Evolutionary conservation across 1,140 invertebrate genomes (phyloP), one percentile per base, ranked within the genome.

Genomic region (Drosophila subobscura): DNA sequence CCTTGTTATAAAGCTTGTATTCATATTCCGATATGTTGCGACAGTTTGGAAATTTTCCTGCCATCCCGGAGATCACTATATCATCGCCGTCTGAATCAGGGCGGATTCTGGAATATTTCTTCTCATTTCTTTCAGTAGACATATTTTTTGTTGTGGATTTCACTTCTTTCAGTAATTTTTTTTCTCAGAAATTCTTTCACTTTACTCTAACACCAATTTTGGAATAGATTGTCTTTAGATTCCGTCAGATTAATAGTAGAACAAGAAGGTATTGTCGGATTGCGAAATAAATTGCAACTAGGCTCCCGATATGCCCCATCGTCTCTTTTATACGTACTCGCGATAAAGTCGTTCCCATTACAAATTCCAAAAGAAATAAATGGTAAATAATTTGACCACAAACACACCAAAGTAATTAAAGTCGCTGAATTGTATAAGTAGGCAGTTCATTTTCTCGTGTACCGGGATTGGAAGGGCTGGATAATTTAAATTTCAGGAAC

Each of bases 31-130:
- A 90, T 37, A 98, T 93, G 86, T 96, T 96, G 41, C 95, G 93
- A 0, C 96, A 97, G 73, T 98, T 95, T 0, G 98, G 98, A 92
- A 97, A 98, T 83, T 95, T 93, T 10, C 97, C 97, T 1, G 97
- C 94, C 10, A 98, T 94, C 25, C 94, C 94, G 23, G 92, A 91
- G 74, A 98, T 96, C 29, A 97, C 95, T 53, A 98, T 94, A 76
- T 97, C 96, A 59, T 97, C 96, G 1, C 94, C 95, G 42, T 88
- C 86, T 12, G 72, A 78, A 25, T 90, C 90, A 8, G 90, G 86
- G 47, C 47, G 57, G 4, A 73, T 59, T 64, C 90, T 68, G 0
- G 90, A 90, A 46, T 70, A 78, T 49, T 89, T 90, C 52, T 90
- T 90, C 33, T 37, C 33, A 37, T 37, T 37, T 37, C 33, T 37